phyloP scores from a whole-genome alignment of 2,113 vertebrate genomes.

The Campylomormyrus tamandua region DNA sequence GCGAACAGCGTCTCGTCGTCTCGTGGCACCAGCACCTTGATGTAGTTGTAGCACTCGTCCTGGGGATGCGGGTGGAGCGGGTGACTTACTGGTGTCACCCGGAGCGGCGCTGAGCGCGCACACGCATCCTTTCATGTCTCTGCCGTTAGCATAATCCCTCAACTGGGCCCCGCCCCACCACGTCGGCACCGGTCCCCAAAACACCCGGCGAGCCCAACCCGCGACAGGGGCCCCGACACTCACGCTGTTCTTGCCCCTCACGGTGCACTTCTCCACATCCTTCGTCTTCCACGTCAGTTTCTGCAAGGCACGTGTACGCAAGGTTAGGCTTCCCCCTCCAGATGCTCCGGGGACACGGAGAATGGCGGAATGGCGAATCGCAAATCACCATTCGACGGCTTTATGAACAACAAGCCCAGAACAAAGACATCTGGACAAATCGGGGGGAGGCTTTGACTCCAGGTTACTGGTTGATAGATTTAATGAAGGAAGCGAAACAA shows the following conservation, averaged over 20 bases:
- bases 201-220: not conserved
- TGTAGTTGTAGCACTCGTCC: slow-evolving; percentile 93
- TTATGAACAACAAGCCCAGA: not conserved
- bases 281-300: slow-evolving; percentile 71
- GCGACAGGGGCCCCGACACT: slow-evolving; percentile 34
- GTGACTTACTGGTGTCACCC: not conserved
- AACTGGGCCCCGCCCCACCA: not conserved
- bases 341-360: not conserved
- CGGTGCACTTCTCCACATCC: slow-evolving; percentile 69
- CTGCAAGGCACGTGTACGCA: slow-evolving; percentile 46
- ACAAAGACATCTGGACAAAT: not conserved
- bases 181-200: not conserved
- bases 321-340: slow-evolving; percentile 26
- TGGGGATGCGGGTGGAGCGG: slow-evolving; percentile 42
- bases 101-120: not conserved
- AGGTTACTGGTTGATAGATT: not conserved
- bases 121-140: not conserved
- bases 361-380: not conserved
- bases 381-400: not conserved
- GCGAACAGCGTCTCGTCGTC: slow-evolving; percentile 77
- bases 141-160: slow-evolving; percentile 30
- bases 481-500: not conserved
- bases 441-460: not conserved
- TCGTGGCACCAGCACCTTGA: slow-evolving; percentile 81
- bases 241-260: slow-evolving; percentile 71